Conservation (phyloP, 2,797 vertebrate genomes). For the Denticeps clupeoides region DNA sequence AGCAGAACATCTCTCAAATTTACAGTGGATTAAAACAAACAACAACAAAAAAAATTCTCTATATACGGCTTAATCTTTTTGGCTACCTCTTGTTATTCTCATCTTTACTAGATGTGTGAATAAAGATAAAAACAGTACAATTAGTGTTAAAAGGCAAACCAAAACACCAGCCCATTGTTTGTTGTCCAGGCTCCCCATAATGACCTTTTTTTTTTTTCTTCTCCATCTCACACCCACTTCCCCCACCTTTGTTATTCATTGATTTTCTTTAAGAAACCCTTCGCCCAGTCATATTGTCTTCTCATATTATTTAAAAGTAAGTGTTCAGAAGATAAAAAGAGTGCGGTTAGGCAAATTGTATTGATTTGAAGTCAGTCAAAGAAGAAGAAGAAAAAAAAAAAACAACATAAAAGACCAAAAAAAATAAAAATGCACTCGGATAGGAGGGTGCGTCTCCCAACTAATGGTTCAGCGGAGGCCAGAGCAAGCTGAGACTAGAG, state of each 20-base stretch:
- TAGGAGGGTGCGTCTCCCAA: conserved; percentile 34
- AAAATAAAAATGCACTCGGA: conserved; percentile 51
- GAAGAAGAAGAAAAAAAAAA: conserved; percentile 20
- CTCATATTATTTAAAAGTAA: conserved; percentile 57
- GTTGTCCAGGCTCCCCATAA: conserved; percentile 44
- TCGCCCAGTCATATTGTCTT: conserved; percentile 39
- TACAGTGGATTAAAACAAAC: conserved; percentile 77
- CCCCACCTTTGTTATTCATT: conserved; percentile 14
- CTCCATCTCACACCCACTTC: conserved; percentile 4
- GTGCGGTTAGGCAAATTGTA: conserved; percentile 68
- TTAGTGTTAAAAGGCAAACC: conserved; percentile 97
- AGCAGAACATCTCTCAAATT: conserved; percentile 65
- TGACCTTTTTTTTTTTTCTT: conserved; percentile 18
- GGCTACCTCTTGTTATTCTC: conserved; percentile 82
- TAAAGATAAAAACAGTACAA: conserved; percentile 84
- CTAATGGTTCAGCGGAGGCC: conserved; percentile 40
- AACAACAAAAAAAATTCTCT: conserved; percentile 64
- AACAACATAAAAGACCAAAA: conserved; percentile 41
- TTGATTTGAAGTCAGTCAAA: conserved; percentile 41
- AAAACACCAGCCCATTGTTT: conserved; percentile 58
- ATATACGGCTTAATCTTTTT: conserved; percentile 59
- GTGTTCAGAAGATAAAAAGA: conserved; percentile 69
- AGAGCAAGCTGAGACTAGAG: conserved; percentile 39
- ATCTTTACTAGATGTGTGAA: conserved; percentile 86
- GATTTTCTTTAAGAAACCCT: conserved; percentile 40